Percentiles rank a stretch among this genome's conserved stretches.
These are phyloP conservation scores for Hydrolagus colliei DNA, from an alignment of 2,797 vertebrate species.

Conservation along the genomic window DNA sequence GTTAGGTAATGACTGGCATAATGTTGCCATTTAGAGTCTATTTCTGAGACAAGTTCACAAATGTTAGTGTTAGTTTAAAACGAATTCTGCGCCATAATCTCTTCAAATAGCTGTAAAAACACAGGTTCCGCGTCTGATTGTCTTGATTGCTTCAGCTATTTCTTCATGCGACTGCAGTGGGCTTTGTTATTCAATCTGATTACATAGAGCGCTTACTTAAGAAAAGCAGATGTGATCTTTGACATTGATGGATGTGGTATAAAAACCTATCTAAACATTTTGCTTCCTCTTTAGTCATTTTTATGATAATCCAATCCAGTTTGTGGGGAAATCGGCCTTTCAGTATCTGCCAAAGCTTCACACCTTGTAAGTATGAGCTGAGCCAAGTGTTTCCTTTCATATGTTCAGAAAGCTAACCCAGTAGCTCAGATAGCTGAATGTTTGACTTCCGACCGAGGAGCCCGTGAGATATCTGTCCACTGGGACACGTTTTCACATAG, in stretches of 20 bases:
- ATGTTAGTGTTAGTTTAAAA: constrained; percentile 15
- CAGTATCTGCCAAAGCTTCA: constrained; percentile 86
- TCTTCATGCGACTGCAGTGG: neutral
- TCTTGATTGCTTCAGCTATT: constrained; percentile 9
- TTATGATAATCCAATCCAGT: constrained; percentile 92
- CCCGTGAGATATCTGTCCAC: neutral
- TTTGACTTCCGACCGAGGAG: constrained; percentile 2
- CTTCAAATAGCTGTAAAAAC: neutral
- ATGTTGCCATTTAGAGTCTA: neutral
- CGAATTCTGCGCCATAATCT: neutral
- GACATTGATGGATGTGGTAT: constrained; percentile 26
- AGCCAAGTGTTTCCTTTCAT: constrained; percentile 1
- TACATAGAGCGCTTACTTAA: neutral
- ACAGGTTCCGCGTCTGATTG: neutral
- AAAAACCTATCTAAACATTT: constrained; percentile 27
- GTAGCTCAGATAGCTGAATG: constrained; percentile 17
- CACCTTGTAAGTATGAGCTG: constrained; percentile 76
- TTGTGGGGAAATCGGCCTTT: constrained; percentile 86
- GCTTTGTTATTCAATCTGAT: constrained; percentile 22
- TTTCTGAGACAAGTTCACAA: constrained; percentile 3
- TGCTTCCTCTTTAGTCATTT: constrained; percentile 68
- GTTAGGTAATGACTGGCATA: neutral
- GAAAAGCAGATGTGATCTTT: constrained; percentile 28
- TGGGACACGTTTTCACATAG: neutral
- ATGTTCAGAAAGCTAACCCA: neutral